These are phyloP conservation scores for Ceratina calcarata DNA, from an alignment of 1,140 invertebrate genomes.

Conservation along the genomic window DNA sequence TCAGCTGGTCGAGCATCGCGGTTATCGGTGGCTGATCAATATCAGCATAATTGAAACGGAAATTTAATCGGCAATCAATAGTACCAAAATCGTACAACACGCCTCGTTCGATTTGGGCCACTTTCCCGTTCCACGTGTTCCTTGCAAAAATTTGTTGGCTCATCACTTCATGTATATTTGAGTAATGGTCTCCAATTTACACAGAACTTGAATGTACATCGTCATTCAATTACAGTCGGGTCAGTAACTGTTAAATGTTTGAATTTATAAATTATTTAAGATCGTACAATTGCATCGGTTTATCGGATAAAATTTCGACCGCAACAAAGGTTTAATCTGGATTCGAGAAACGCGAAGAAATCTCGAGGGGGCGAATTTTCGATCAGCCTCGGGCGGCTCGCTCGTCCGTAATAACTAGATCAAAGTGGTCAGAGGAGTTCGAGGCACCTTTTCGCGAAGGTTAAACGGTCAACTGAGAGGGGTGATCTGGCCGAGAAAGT, in stretches of 20 bases:
- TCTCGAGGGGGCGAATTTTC: slow-evolving; percentile 29
- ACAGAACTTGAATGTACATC: too few species aligned
- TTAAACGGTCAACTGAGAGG: background rate
- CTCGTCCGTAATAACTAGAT: slow-evolving; percentile 41
- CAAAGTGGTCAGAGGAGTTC: slow-evolving; percentile 23
- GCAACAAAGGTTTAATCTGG: background rate
- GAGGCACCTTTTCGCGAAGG: background rate
- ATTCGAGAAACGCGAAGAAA: slow-evolving; percentile 14
- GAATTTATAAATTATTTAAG: too few species aligned
- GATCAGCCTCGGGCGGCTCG: slow-evolving; percentile 1
- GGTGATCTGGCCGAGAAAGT: background rate
- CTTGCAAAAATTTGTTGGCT: too few species aligned
- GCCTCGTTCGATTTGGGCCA: background rate
- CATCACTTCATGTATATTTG: too few species aligned
- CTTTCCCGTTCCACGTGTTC: too few species aligned
- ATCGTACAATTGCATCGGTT: too few species aligned
- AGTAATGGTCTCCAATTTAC: too few species aligned
- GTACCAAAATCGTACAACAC: background rate
- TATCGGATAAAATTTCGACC: too few species aligned
- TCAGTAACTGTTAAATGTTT: too few species aligned
- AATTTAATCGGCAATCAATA: slow-evolving; percentile 3
- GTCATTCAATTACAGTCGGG: too few species aligned
- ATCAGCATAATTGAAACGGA: slow-evolving; percentile 19
- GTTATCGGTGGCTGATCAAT: slow-evolving; percentile 8
- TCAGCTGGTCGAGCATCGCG: background rate